Evolutionary conservation across 2,888 invertebrate species (phyloP), one percentile per base, ranked within the genome.

Genomic region (Schizotus pectinicornis): DNA sequence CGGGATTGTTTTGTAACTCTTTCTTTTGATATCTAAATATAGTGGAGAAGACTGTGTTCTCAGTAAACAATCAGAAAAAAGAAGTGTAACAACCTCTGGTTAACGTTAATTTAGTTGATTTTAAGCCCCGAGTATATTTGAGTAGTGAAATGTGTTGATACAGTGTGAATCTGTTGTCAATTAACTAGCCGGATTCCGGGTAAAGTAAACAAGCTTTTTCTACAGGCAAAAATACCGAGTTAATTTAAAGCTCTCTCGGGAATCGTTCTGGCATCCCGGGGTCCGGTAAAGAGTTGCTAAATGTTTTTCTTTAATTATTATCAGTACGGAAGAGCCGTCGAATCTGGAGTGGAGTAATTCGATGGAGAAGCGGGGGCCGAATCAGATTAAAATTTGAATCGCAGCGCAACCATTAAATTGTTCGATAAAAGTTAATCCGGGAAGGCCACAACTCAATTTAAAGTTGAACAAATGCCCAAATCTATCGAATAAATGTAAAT

Each of bases 401-500:
- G 35, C 35, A 11, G 6, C n/a, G 35, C 35, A 35, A 35, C 9
- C 9, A 33, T 58, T 34, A 53, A 58, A 58, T 41, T 33, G 52
- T 53, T 53, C 58, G 48, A 53, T 47, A 53, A 58, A 47, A 51
- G 58, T 42, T 53, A 53, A 58, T 53, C 53, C 36, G n/a, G 49
- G 7, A 37, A 37, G 45, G 13, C 47, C 46, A 48, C 53, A 58
- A 51, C 52, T 58, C 58, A 53, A 58, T 58, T 58, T 57, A 52
- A 57, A 57, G 52, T 57, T 57, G 57, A 13, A 56, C 52, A 57
- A 57, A 51, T 46, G 41, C 46, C 51, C 36, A 52, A 52, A 57
- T 57, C 52, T 52, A 57, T 57, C 53, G 53, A 49, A 53, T 43
- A 43, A 53, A 58, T 53, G 53, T 43, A 53, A 55, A 56, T 59